These are phyloP conservation scores for Galleria mellonella DNA, from an alignment of 1,140 invertebrate genomes.

Conservation along the genomic window DNA sequence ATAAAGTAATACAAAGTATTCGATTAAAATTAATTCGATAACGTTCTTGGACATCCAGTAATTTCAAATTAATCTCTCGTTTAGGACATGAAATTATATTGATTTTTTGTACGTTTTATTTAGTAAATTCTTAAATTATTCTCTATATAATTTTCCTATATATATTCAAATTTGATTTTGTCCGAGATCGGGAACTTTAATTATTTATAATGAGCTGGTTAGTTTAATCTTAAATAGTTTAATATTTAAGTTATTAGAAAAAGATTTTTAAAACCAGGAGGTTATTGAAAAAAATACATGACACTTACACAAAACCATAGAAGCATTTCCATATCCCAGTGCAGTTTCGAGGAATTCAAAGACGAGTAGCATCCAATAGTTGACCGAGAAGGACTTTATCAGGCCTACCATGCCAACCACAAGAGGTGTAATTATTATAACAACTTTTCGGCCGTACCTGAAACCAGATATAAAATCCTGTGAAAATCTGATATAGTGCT, in stretches of 20 bases:
- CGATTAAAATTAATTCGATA: no score
- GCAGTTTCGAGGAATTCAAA: slow-evolving; percentile 75
- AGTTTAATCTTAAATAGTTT: no score
- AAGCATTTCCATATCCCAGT: slow-evolving; percentile 72
- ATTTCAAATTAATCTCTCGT: no score
- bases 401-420: slow-evolving; percentile 69
- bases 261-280: no score
- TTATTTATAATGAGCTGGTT: no score
- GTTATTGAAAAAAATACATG: background rate
- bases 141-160: no score
- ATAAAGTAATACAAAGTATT: background rate
- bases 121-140: no score
- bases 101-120: background rate
- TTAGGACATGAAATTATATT: background rate
- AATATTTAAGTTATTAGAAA: no score
- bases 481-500: no score
- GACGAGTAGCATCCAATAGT: slow-evolving; percentile 75
- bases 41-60: no score
- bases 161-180: no score
- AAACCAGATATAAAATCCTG: slow-evolving; percentile 9
- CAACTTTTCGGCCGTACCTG: slow-evolving; percentile 71
- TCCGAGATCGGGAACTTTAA: no score
- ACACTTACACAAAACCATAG: slow-evolving; percentile 75
- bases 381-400: slow-evolving; percentile 74
- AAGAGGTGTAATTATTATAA: slow-evolving; percentile 55